Conservation (phyloP, 2,888 invertebrate genomes). For the Caenorhabditis imperialis region DNA sequence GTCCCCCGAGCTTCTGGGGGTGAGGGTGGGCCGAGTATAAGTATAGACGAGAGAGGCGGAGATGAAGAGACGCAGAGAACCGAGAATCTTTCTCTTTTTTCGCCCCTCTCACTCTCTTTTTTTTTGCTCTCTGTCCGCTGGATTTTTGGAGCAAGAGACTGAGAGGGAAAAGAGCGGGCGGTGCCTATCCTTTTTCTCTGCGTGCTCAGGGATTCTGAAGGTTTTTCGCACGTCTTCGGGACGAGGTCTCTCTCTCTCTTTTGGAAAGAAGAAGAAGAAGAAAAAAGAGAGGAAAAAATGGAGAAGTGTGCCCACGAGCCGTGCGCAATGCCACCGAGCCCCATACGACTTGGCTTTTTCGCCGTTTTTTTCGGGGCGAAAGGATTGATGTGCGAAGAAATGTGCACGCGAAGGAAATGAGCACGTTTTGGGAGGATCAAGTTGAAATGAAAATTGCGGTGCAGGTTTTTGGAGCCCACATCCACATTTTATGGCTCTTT, state of each 20-base stretch:
- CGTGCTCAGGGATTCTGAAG: not conserved
- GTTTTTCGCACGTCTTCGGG: too few relatives aligned
- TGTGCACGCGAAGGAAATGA: not conserved
- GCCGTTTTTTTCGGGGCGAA: not conserved
- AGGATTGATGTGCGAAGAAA: not conserved
- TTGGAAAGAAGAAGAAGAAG: constrained; percentile 17
- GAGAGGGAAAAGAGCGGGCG: constrained; percentile 2
- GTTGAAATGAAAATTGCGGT: constrained; percentile 1
- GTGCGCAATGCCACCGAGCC: not conserved
- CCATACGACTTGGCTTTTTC: too few relatives aligned
- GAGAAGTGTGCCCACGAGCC: constrained; percentile 1
- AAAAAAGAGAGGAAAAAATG: constrained; percentile 6
- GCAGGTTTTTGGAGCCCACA: not conserved
- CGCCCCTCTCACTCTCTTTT: not conserved
- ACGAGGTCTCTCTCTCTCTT: constrained; percentile 2
- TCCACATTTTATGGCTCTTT: too few relatives aligned
- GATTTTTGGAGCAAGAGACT: constrained; percentile 1
- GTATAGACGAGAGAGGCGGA: constrained; percentile 29
- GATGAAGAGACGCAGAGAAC: constrained; percentile 15
- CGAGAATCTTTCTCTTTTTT: constrained; percentile 1
- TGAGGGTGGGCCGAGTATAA: constrained; percentile 49
- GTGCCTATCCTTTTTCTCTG: not conserved
- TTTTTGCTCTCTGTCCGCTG: not conserved
- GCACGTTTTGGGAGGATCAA: not conserved
- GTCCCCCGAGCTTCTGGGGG: constrained; percentile 24